Evolutionary conservation across 2,797 vertebrate genomes (phyloP), one percentile per base, ranked within the genome.

Genomic region (Amniataba percoides): DNA sequence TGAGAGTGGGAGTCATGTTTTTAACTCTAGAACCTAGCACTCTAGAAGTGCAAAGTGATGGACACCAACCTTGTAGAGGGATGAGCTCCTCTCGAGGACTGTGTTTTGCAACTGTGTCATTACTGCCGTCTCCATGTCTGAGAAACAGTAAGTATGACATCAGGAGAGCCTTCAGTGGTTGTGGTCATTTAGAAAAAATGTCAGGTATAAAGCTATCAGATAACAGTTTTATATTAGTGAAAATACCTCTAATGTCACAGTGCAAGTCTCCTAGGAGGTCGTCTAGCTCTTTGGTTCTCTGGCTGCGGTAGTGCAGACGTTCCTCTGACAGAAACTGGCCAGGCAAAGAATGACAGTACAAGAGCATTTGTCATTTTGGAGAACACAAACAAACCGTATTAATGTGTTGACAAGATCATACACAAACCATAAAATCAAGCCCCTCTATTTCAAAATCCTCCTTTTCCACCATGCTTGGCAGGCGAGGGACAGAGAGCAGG

Each of bases 271-370:
- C 98, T 14, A 99, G 91, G 55, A 99, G 88, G 43, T 90, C 86
- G n/a, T 99, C 97, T 42, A 99, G 92, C 86, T 99, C 98, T 86
- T 96, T 98, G 70, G 98, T 99, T 81, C 95, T 95, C 71, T 94
- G 89, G 65, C 96, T 99, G 73, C 97, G 96, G 78, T 99, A 99
- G 86, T 99, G 97, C 56, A 99, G 94, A 74, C 96, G 96, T 39
- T 97, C 95, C 14, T 97, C 96, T 63, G 97, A 98, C 39, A 99
- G 93, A 91, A 99, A 99, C 97, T 98, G 82, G 31, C 25, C 21
- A 58, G 11, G 7, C 19, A 63, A 36, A 58, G 7, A 34, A 27
- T 59, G n/a, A 59, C 45, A 60, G 4, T 42, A 69, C 2, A 60
- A 7, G 5, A 57, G 31, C 7, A 34, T 42, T 63, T 55, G 10